Evolutionary conservation across 2,888 invertebrate genomes (phyloP).

Genomic region (Byasa hedistus): DNA sequence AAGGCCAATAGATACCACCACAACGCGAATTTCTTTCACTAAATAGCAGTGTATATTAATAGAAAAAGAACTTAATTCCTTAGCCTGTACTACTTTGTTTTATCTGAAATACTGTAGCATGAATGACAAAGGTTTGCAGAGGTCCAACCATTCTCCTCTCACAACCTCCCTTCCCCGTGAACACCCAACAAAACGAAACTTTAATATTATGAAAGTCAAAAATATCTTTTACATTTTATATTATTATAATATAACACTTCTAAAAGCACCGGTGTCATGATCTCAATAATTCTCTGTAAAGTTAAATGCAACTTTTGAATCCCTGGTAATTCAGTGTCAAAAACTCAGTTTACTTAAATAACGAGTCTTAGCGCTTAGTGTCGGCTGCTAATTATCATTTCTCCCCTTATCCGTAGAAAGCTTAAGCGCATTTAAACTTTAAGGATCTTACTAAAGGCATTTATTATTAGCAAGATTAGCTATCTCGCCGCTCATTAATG

Average conservation of each 20-base stretch:
- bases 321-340: neutral
- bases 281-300: neutral
- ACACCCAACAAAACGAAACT: too few species aligned
- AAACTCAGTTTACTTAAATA: conserved; percentile 1
- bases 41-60: too few species aligned
- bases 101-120: too few species aligned
- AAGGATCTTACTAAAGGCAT: conserved; percentile 3
- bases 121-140: too few species aligned
- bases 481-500: neutral
- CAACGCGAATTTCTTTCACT: too few species aligned
- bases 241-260: neutral
- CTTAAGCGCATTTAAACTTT: conserved; percentile 3
- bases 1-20: too few species aligned
- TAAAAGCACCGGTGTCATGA: neutral
- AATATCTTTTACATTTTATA: neutral
- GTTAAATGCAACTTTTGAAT: neutral
- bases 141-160: too few species aligned
- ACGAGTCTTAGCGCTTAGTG: conserved; percentile 4
- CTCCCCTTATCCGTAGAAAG: conserved; percentile 2
- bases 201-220: neutral
- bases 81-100: too few species aligned
- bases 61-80: too few species aligned
- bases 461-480: conserved; percentile 1
- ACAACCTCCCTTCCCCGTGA: too few species aligned
- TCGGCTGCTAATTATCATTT: conserved; percentile 7